A percentile compares a stretch with the other conserved stretches of the same genome.
Evolutionary conservation across 2,888 invertebrate species (phyloP).

Genomic region (Sphaerophoria taeniata): DNA sequence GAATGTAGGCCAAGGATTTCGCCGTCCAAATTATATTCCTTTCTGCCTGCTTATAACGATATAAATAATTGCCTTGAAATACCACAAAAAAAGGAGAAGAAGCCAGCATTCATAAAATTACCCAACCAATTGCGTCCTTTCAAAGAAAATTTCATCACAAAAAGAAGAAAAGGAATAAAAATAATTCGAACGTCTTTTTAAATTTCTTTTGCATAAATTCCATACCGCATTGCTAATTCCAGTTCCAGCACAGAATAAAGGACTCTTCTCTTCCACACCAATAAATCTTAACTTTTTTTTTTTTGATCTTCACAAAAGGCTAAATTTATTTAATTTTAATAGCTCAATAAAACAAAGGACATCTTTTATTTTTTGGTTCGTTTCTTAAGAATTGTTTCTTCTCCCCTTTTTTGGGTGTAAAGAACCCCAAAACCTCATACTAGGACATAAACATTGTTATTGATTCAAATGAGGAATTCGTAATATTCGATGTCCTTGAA

Average conservation of each 20-base stretch:
- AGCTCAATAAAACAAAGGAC: conserved; percentile 64
- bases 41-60: not conserved
- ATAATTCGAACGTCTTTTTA: conserved; percentile 41
- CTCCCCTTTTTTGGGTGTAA: not conserved
- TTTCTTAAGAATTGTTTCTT: not conserved
- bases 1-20: conserved; percentile 35
- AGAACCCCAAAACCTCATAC: conserved; percentile 30
- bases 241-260: conserved; percentile 6
- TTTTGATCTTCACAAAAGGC: conserved; percentile 17
- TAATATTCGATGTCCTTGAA: conserved; percentile 13
- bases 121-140: conserved; percentile 53
- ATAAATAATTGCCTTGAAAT: conserved; percentile 35
- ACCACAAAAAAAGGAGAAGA: not conserved
- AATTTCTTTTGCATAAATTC: conserved; percentile 15
- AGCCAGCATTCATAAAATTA: conserved; percentile 53
- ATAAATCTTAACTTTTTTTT: conserved; percentile 53
- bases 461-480: not conserved
- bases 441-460: conserved; percentile 25
- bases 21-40: not conserved
- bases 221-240: not conserved
- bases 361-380: not conserved
- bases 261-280: conserved; percentile 55
- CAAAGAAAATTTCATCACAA: conserved; percentile 17
- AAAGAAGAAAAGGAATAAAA: not conserved
- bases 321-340: conserved; percentile 72